A percentile compares a stretch with the other conserved stretches of the same genome.
phyloP scores from a whole-genome alignment of 2,888 invertebrate genomes.

The Palloptera scutellata region DNA sequence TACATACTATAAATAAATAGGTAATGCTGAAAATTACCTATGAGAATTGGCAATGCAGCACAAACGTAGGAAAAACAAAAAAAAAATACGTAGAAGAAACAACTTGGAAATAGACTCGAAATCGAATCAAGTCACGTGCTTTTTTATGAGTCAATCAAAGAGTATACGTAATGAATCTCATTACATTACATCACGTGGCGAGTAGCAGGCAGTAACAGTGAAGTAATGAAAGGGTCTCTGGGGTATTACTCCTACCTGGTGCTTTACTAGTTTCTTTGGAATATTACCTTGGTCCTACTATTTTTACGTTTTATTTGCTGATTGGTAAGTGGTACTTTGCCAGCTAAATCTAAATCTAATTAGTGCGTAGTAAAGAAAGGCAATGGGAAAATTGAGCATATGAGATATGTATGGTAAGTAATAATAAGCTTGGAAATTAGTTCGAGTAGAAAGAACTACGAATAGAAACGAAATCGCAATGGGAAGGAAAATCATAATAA shows the following conservation, averaged over 20 bases:
- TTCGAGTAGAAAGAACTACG: too few species aligned
- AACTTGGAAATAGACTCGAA: constrained; percentile 22
- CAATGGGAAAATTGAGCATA: too few species aligned
- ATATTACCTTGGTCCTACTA: constrained; percentile 29
- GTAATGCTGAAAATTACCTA: constrained; percentile 26
- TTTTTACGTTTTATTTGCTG: constrained; percentile 25
- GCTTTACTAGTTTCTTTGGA: not conserved
- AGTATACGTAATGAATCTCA: constrained; percentile 49
- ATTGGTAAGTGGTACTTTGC: constrained; percentile 33
- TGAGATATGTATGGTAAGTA: too few species aligned
- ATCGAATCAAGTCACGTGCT: constrained; percentile 54
- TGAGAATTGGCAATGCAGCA: constrained; percentile 2
- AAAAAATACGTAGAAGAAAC: constrained; percentile 19
- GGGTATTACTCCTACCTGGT: too few species aligned
- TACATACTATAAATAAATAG: too few species aligned
- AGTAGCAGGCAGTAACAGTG: not conserved
- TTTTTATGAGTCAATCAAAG: constrained; percentile 63
- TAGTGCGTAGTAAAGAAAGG: too few species aligned
- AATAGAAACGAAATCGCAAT: too few species aligned
- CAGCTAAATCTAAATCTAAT: not conserved
- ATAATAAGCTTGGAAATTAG: too few species aligned
- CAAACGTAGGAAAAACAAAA: not conserved
- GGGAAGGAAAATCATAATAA: too few species aligned
- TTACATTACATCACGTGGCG: constrained; percentile 32
- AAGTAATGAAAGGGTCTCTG: constrained; percentile 8